Base-by-base conservation (phyloP, 2,113 vertebrate genomes). In the Muntiacus reevesi region DNA sequence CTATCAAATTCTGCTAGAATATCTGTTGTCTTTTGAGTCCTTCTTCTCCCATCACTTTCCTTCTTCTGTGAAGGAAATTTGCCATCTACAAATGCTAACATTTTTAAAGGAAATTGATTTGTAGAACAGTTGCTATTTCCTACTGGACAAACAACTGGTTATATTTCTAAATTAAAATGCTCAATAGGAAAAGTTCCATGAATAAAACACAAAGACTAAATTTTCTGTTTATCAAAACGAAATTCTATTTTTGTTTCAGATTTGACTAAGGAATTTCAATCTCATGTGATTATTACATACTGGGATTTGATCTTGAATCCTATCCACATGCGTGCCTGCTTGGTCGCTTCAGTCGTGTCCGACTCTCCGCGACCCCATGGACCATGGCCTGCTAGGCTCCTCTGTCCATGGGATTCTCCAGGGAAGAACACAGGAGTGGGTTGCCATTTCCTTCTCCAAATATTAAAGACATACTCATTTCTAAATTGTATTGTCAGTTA, bases 401-500 rank as follows among this genome's bases (percentile, higher is more conserved):
- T 71, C 67, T 71, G n/a, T 23, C 67, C n/a, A 40, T 40, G 67
- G 5, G n/a, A 23, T 23, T 12, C n/a, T 23, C 67, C n/a, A 71
- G 67, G 11, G 1, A 36, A 12, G 67, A 40, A 36, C 67, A 71
- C 10, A 71, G 67, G n/a, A 40, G 19, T 12, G n/a, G 0, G 0
- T 23, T 71, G 67, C 67, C 67, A 40, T 71, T 23, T 23, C 67
- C n/a, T 36, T 23, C n/a, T 40, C n/a, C 74, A 97, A 97, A 93
- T 67, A 45, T 86, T 97, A 96, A 97, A 96, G 91, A 94, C 57
- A 96, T 52, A 97, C 94, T 95, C 71, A 89, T 3, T 82, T 93
- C 28, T 91, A 95, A 98, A 97, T 97, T 97, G 83, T 98, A 95
- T 97, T 97, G 78, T 97, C 94, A 97, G 89, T 85, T 97, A 93